phyloP scores from a whole-genome alignment of 2,888 invertebrate species.

The Gari tellinella region DNA sequence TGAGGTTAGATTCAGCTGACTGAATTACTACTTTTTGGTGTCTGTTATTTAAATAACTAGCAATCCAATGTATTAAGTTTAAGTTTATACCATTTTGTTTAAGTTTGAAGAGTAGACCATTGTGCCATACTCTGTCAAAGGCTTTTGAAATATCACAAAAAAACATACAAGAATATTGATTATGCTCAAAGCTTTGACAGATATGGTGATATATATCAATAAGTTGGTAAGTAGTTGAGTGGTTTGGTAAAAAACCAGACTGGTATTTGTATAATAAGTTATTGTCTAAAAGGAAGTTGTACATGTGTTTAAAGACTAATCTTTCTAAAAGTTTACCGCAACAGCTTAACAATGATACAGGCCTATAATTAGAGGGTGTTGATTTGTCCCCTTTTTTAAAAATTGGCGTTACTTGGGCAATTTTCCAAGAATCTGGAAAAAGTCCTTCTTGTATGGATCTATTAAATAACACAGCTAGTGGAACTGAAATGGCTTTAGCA shows the following conservation, averaged over 20 bases:
- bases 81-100: slow-evolving; percentile 11
- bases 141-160: slow-evolving; percentile 9
- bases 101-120: slow-evolving; percentile 20
- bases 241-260: slow-evolving; percentile 15
- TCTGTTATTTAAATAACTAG: slow-evolving; percentile 1
- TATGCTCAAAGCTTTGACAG: slow-evolving; percentile 9
- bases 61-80: slow-evolving; percentile 5
- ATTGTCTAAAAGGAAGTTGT: slow-evolving; percentile 8
- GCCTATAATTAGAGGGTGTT: background rate
- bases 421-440: slow-evolving; percentile 15
- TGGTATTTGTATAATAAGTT: slow-evolving; percentile 10
- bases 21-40: slow-evolving; percentile 6
- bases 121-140: slow-evolving; percentile 30
- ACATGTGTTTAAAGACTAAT: slow-evolving; percentile 10
- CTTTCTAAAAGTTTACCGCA: slow-evolving; percentile 14
- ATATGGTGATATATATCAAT: slow-evolving; percentile 19
- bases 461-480: slow-evolving; percentile 11
- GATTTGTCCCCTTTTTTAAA: slow-evolving; percentile 14
- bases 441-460: slow-evolving; percentile 1
- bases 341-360: slow-evolving; percentile 11
- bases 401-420: slow-evolving; percentile 7
- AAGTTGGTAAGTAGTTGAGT: slow-evolving; percentile 14
- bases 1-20: background rate
- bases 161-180: slow-evolving; percentile 19
- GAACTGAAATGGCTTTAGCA: background rate